Percentiles rank a stretch among this genome's conserved stretches.
phyloP scores from a whole-genome alignment of 1,140 invertebrate genomes.

The Aleiodes sp. region DNA sequence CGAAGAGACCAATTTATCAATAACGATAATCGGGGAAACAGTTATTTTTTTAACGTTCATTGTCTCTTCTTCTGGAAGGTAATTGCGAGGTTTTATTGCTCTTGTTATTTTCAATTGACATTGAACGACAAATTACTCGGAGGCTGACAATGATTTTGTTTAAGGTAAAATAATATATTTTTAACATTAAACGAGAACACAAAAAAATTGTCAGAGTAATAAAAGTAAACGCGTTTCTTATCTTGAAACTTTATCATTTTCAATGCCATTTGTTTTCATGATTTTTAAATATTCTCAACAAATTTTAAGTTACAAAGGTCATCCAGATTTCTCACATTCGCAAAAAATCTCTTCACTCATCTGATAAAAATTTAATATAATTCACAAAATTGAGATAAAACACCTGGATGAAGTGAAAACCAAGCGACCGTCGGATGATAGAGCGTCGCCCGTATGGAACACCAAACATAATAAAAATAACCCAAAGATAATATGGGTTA shows the following conservation, averaged over 20 bases:
- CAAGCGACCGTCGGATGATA: conserved; percentile 13
- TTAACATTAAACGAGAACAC: no score
- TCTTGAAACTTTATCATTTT: background rate
- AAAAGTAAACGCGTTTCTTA: conserved; percentile 8
- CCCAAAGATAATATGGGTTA: conserved; percentile 15
- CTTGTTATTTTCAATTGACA: no score
- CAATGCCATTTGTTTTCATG: background rate
- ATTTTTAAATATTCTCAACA: background rate
- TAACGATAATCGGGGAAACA: background rate
- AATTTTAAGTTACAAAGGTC: no score
- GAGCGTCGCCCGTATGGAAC: conserved; percentile 5
- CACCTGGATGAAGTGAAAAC: no score
- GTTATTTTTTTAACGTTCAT: background rate
- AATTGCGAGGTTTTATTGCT: no score
- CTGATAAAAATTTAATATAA: no score
- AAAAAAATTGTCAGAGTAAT: background rate
- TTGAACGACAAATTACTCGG: no score
- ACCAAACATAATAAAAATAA: conserved; percentile 27
- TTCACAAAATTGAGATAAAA: background rate
- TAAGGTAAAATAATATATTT: no score
- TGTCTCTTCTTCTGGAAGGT: no score
- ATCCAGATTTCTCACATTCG: no score
- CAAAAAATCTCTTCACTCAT: no score
- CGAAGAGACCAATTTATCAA: background rate
- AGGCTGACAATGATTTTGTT: no score